Evolutionary conservation across 2,113 vertebrate genomes (phyloP).

Genomic region (Rhipidura dahli): DNA sequence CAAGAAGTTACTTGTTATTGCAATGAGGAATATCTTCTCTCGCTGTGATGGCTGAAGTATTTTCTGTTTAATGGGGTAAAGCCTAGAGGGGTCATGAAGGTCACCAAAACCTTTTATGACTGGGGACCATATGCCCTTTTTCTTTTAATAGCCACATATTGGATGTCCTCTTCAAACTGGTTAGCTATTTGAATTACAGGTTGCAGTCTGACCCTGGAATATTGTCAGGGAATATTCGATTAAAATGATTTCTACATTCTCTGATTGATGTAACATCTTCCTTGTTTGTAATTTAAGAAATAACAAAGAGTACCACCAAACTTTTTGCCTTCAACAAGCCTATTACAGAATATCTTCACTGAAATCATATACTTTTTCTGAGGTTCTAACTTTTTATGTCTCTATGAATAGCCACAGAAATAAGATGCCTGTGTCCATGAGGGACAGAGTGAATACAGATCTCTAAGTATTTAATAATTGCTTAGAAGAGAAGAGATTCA

Average conservation of each 20-base stretch:
- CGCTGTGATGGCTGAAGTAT: not conserved
- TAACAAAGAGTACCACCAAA: not conserved
- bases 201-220: not conserved
- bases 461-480: not conserved
- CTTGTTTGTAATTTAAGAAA: not conserved
- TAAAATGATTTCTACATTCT: not conserved
- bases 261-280: not conserved
- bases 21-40: not conserved
- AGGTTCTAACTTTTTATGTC: not conserved
- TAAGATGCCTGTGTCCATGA: not conserved
- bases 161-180: not conserved
- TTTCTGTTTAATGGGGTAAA: not conserved
- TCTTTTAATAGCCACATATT: not conserved
- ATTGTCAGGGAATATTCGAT: not conserved
- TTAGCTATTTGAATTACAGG: not conserved
- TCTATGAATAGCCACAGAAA: not conserved
- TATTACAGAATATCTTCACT: not conserved
- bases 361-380: not conserved
- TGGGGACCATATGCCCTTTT: not conserved
- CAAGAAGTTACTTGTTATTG: not conserved
- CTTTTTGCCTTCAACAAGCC: not conserved
- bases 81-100: not conserved
- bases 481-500: not conserved
- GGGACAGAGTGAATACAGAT: not conserved
- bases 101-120: not conserved